Evolutionary conservation across 2,797 vertebrate species (phyloP).

Genomic region (Heliangelus exortis): DNA sequence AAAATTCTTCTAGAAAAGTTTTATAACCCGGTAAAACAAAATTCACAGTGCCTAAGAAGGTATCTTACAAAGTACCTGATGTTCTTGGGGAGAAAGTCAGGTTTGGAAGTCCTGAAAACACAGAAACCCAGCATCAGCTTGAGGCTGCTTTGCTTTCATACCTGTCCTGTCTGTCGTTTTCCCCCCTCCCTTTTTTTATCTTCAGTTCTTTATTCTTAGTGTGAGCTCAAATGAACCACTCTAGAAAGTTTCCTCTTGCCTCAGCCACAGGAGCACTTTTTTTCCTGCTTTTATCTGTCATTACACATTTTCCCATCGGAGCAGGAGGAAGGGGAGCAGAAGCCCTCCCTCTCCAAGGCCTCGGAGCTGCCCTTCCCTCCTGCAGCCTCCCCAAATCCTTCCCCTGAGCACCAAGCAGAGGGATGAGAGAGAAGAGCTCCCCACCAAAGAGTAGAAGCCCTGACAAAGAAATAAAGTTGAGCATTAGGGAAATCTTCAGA

Average conservation of each 20-base stretch:
- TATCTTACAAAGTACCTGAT: background rate
- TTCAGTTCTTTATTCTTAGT: background rate
- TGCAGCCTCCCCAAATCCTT: background rate
- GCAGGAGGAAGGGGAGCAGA: background rate
- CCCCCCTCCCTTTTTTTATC: background rate
- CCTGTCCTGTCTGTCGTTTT: background rate
- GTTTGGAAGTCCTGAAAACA: background rate
- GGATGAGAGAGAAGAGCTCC: background rate
- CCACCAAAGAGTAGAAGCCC: background rate
- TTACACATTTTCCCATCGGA: background rate
- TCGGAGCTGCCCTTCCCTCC: background rate
- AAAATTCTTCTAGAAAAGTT: background rate
- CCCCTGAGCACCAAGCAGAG: background rate
- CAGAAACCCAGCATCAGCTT: background rate
- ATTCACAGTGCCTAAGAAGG: background rate
- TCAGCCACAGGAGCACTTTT: rapidly evolving
- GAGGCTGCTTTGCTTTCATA: background rate
- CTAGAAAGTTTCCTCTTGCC: background rate
- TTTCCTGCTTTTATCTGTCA: background rate
- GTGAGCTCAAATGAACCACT: background rate
- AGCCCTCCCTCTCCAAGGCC: background rate
- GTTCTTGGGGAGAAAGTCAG: background rate
- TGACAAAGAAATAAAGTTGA: background rate
- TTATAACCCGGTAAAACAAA: background rate
- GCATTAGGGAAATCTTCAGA: background rate